These are phyloP conservation scores for Collichthys lucidus DNA, from an alignment of 2,113 vertebrate species.

Conservation along the genomic window DNA sequence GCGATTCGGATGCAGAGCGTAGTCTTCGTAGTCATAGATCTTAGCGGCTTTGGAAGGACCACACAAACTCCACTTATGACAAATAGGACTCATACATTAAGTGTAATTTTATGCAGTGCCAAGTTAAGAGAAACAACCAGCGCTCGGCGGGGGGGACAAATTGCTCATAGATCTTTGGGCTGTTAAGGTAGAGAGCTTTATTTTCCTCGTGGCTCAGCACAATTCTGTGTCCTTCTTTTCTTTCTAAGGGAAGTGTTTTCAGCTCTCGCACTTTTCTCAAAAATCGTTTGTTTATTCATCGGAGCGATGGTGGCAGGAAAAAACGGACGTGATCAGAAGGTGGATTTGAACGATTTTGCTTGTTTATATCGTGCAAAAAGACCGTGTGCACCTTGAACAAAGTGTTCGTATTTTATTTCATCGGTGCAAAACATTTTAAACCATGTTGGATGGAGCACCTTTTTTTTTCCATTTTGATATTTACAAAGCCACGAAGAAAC, in stretches of 20 bases:
- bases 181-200: slow-evolving; percentile 23
- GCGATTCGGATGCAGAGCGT: slow-evolving; percentile 31
- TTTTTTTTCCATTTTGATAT: too few species aligned
- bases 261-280: background rate
- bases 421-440: background rate
- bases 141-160: slow-evolving; percentile 29
- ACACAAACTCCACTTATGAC: slow-evolving; percentile 50
- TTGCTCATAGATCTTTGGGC: slow-evolving; percentile 58
- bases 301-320: background rate
- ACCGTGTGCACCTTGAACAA: background rate
- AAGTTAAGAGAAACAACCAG: slow-evolving; percentile 43
- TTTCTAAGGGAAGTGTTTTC: slow-evolving; percentile 16
- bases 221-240: slow-evolving; percentile 10
- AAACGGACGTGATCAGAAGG: background rate
- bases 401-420: background rate
- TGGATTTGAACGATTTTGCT: background rate
- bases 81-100: slow-evolving; percentile 62
- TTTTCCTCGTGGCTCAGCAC: slow-evolving; percentile 26
- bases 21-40: slow-evolving; percentile 42
- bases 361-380: background rate
- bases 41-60: slow-evolving; percentile 41
- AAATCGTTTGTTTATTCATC: slow-evolving; percentile 22
- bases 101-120: slow-evolving; percentile 54
- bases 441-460: background rate
- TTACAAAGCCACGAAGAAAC: too few species aligned